A percentile compares a stretch with the other conserved stretches of the same genome.
phyloP scores from a whole-genome alignment of 1,140 invertebrate genomes.

The Pogonomyrmex barbatus region DNA sequence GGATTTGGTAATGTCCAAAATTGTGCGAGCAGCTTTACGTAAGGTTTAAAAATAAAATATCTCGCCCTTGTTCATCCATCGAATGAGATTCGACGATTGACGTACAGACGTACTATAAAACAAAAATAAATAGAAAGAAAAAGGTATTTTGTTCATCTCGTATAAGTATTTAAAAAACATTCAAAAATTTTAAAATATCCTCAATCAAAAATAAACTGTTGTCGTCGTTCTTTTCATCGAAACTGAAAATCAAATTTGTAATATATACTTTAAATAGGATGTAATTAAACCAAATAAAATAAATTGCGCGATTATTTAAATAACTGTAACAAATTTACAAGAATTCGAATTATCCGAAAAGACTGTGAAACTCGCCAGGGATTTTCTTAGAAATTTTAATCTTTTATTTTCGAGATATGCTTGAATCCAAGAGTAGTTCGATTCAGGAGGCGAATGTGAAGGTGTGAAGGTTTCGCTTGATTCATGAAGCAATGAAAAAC shows the following conservation, averaged over 20 bases:
- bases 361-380: no score
- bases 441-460: background rate
- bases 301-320: background rate
- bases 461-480: conserved; percentile 24
- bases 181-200: background rate
- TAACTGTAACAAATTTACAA: background rate
- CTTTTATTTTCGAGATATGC: background rate
- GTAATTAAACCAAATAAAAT: background rate
- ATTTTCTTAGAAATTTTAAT: background rate
- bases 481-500: conserved; percentile 47
- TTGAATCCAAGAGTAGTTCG: background rate
- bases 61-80: background rate
- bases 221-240: background rate
- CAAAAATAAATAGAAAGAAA: background rate
- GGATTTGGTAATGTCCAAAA: conserved; percentile 11
- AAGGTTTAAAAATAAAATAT: conserved; percentile 48
- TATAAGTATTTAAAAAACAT: background rate
- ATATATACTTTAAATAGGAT: background rate
- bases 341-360: background rate
- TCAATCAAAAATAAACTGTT: background rate
- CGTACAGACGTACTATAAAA: background rate
- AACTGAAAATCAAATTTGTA: background rate
- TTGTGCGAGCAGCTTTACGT: background rate
- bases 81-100: background rate
- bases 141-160: background rate